Evolutionary conservation across 1,140 invertebrate genomes (phyloP).

Genomic region (Littorina saxatilis): DNA sequence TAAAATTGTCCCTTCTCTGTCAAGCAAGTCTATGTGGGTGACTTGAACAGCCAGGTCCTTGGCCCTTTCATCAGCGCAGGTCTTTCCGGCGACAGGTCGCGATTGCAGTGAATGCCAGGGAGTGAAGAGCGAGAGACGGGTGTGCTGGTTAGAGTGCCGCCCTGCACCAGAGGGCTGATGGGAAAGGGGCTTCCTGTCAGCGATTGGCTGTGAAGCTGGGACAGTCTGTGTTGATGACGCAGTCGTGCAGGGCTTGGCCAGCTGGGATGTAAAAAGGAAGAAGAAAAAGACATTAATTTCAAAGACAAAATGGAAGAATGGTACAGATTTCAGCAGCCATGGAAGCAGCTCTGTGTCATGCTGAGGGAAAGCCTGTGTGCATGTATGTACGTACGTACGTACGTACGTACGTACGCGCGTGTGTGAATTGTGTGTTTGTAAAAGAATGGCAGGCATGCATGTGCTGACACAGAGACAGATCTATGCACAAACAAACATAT

Average conservation of each 20-base stretch:
- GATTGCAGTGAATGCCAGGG: not conserved
- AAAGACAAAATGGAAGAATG: too few relatives aligned
- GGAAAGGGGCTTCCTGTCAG: not conserved
- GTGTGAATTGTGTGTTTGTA: too few relatives aligned
- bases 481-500: too few relatives aligned
- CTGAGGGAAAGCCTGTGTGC: too few relatives aligned
- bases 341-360: too few relatives aligned
- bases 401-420: too few relatives aligned
- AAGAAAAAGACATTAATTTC: not conserved
- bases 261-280: slow-evolving; percentile 44
- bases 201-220: not conserved
- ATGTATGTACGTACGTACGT: too few relatives aligned
- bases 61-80: not conserved
- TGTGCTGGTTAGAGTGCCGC: slow-evolving; percentile 2
- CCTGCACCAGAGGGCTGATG: slow-evolving; percentile 19
- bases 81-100: not conserved
- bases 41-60: slow-evolving; percentile 6
- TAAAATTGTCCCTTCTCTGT: too few relatives aligned
- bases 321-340: too few relatives aligned
- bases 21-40: not conserved
- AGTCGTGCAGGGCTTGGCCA: slow-evolving; percentile 55
- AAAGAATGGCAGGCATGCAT: too few relatives aligned
- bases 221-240: slow-evolving; percentile 37
- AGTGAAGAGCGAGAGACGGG: not conserved
- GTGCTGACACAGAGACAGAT: too few relatives aligned